A percentile compares a stretch with the other conserved stretches of the same genome.
phyloP scores from a whole-genome alignment of 2,797 vertebrate species.

The Coregonus sp. region DNA sequence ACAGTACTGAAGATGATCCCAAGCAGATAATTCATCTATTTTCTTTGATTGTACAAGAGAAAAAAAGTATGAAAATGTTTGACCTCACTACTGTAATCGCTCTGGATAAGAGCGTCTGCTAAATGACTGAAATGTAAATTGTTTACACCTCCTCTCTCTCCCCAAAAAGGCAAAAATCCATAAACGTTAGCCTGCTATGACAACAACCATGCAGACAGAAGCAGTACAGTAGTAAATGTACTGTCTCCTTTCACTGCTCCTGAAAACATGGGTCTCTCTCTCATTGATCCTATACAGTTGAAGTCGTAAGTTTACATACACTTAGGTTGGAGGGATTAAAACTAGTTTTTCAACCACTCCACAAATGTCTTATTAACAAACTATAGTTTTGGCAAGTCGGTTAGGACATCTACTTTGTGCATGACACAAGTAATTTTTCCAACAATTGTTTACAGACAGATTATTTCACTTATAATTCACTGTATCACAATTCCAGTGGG shows the following conservation, averaged over 20 bases:
- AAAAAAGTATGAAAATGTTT: too few species aligned
- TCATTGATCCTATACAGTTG: neutral
- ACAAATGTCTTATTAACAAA: too few species aligned
- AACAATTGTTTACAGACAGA: too few species aligned
- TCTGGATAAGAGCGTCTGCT: neutral
- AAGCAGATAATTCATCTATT: neutral
- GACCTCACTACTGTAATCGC: too few species aligned
- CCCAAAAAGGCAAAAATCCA: slow-evolving; percentile 37
- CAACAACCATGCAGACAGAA: slow-evolving; percentile 33
- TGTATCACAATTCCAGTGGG: too few species aligned
- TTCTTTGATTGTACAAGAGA: neutral
- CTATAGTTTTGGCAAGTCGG: too few species aligned
- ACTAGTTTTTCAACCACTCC: too few species aligned
- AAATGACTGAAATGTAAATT: slow-evolving; percentile 1
- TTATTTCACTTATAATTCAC: too few species aligned
- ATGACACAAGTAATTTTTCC: too few species aligned
- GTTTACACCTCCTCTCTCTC: slow-evolving; percentile 46
- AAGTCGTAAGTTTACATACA: too few species aligned
- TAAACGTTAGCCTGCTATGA: slow-evolving; percentile 35
- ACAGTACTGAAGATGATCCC: neutral
- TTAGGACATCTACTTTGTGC: too few species aligned
- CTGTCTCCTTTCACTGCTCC: neutral
- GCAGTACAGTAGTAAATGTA: neutral
- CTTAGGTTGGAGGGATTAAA: too few species aligned
- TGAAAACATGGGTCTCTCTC: neutral